Evolutionary conservation across 2,113 vertebrate species (phyloP).

Genomic region (Mus pahari): DNA sequence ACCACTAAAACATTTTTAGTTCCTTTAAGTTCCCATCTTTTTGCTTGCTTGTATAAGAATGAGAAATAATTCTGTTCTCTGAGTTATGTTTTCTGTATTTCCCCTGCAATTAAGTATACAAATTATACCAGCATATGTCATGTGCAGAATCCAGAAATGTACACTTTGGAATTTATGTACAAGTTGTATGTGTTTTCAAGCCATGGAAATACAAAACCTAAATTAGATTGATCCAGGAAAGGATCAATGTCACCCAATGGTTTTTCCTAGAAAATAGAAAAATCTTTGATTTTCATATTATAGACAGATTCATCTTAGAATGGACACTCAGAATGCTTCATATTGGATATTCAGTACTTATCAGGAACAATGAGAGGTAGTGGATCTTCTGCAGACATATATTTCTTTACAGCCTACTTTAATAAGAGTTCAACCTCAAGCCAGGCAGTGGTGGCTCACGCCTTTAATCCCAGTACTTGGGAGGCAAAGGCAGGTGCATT

Average conservation of each 20-base stretch:
- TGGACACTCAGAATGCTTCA: not conserved
- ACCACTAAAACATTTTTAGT: not conserved
- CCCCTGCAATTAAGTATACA: not conserved
- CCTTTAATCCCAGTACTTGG: no score
- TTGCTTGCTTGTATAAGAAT: not conserved
- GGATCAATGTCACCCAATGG: not conserved
- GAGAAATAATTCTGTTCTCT: conserved; percentile 8
- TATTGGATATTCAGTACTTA: not conserved
- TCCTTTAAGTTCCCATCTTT: not conserved
- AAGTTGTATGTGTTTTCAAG: conserved; percentile 21
- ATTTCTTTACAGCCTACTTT: no score
- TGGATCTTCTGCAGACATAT: not conserved
- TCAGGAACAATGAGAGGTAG: not conserved
- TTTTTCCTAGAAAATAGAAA: conserved; percentile 30
- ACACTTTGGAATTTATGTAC: conserved; percentile 21
- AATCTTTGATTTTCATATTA: not conserved
- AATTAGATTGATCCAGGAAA: conserved; percentile 40
- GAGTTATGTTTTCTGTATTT: conserved; percentile 33
- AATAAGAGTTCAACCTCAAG: no score
- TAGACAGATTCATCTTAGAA: not conserved
- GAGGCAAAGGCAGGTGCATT: no score
- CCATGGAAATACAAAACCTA: not conserved
- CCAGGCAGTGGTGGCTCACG: no score
- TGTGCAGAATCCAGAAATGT: not conserved
- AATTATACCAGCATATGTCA: not conserved